Conservation (phyloP, 92 coral and sea anemone genomes). For the Siderastrea siderea region DNA sequence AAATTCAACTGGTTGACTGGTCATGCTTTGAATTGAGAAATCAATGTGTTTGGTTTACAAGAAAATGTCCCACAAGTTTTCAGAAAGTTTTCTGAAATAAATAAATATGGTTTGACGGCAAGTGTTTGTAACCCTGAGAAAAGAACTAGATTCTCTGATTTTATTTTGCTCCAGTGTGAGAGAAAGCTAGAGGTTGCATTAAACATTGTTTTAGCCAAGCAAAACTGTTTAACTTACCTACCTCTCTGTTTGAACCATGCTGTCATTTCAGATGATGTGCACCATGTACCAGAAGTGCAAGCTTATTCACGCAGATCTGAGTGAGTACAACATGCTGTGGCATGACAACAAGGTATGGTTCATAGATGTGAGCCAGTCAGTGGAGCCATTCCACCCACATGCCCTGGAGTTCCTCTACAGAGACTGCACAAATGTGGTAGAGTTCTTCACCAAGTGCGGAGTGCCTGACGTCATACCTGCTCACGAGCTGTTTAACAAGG, state of each 20-base stretch:
- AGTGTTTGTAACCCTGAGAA: no score
- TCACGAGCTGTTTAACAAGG: constrained; percentile 85
- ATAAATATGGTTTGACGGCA: no score
- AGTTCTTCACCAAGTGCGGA: constrained; percentile 88
- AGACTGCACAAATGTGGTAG: constrained; percentile 89
- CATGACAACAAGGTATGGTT: constrained; percentile 86
- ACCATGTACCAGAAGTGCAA: constrained; percentile 93
- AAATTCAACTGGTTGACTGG: no score
- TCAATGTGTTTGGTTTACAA: no score
- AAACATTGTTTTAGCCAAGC: no score
- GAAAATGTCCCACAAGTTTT: no score
- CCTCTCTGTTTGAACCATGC: no score
- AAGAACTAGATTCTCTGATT: no score
- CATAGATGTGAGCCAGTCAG: constrained; percentile 97
- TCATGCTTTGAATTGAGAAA: no score
- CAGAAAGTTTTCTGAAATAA: no score
- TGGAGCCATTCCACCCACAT: constrained; percentile 96
- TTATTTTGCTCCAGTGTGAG: no score
- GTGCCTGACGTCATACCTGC: constrained; percentile 70
- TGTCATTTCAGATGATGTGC: constrained; percentile 84
- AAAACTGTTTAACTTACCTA: neutral
- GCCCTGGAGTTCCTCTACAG: constrained; percentile 95
- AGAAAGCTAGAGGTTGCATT: no score
- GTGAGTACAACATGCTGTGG: constrained; percentile 99
- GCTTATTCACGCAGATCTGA: constrained; percentile 95